phyloP scores from a whole-genome alignment of 2,113 vertebrate species.

The Athene cunicularia region DNA sequence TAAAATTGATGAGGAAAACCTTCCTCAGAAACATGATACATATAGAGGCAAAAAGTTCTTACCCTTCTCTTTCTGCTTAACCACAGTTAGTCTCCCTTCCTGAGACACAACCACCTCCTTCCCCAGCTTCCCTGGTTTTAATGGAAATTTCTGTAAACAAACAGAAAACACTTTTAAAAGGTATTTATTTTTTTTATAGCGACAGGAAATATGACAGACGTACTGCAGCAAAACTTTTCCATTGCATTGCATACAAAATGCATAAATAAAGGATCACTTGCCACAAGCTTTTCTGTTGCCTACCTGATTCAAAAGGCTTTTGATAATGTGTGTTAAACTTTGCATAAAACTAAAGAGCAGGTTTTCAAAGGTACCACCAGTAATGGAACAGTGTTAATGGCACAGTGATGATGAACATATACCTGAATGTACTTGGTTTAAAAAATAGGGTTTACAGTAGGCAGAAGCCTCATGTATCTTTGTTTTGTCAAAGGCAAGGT shows the following conservation, averaged over 20 bases:
- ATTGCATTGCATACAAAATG: neutral
- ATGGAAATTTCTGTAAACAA: neutral
- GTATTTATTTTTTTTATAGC: neutral
- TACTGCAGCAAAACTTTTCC: neutral
- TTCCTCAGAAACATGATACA: neutral
- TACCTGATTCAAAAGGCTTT: neutral
- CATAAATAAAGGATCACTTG: neutral
- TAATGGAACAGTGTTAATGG: neutral
- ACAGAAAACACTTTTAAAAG: neutral
- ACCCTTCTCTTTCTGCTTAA: neutral
- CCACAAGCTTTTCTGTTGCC: neutral
- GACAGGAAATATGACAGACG: neutral
- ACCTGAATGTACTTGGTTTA: neutral
- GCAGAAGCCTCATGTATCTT: neutral
- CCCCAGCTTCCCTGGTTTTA: neutral
- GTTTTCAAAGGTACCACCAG: neutral
- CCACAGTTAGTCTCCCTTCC: neutral
- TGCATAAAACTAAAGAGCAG: neutral
- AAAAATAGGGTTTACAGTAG: neutral
- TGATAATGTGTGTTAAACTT: neutral
- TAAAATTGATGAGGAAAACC: neutral
- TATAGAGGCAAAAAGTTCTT: neutral
- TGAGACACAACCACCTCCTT: neutral
- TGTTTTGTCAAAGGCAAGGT: neutral
- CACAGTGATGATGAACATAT: neutral